Percentiles rank a stretch among this genome's conserved stretches.
These are phyloP conservation scores for Chrysomela aeneicollis DNA, from an alignment of 2,888 invertebrate genomes.

Conservation along the genomic window DNA sequence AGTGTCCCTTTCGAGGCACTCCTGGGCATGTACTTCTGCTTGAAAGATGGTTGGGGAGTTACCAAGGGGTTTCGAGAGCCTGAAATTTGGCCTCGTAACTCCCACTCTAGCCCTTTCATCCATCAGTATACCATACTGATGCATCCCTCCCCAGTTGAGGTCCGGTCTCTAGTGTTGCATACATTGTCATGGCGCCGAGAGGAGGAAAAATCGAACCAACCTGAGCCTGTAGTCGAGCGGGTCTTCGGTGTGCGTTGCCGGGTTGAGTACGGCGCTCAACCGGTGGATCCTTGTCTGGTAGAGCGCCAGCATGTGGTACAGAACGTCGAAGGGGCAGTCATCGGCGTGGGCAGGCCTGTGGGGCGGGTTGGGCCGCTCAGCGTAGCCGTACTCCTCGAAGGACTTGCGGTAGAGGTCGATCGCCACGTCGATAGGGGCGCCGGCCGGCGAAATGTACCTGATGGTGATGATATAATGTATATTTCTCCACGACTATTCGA, in stretches of 20 bases:
- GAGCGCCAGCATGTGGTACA: constrained; percentile 83
- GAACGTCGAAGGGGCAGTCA: constrained; percentile 69
- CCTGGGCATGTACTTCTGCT: no score
- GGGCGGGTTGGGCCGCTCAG: constrained; percentile 57
- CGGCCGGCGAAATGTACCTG: constrained; percentile 62
- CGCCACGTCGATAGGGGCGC: constrained; percentile 76
- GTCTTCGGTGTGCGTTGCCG: constrained; percentile 79
- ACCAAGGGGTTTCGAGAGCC: no score
- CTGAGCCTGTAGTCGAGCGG: constrained; percentile 83
- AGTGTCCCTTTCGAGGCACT: no score
- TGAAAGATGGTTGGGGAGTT: no score
- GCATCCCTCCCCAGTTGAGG: no score
- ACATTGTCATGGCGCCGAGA: background rate
- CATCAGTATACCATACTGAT: no score
- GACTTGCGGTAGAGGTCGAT: constrained; percentile 76
- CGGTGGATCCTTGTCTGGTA: constrained; percentile 73
- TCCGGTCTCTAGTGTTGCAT: background rate
- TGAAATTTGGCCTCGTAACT: no score
- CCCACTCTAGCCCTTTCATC: no score
- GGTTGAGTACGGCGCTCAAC: constrained; percentile 74
- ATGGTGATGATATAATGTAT: no score
- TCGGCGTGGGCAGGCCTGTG: constrained; percentile 48
- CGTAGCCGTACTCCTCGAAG: constrained; percentile 60
- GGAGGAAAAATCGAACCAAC: constrained; percentile 58
- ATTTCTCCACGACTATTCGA: no score